phyloP scores from a whole-genome alignment of 2,797 vertebrate species.

The Gephyroberyx darwinii region DNA sequence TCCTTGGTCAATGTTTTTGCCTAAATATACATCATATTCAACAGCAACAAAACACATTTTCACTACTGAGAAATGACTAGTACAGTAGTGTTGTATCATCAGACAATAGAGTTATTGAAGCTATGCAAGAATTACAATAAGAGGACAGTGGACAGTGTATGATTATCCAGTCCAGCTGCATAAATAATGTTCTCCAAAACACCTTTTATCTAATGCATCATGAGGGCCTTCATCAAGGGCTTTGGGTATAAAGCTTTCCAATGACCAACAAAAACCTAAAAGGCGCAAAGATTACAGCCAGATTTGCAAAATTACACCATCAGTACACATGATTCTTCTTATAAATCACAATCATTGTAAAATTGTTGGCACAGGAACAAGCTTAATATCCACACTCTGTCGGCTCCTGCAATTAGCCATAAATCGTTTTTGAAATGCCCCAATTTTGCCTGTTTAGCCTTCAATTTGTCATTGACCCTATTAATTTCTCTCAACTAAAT shows the following conservation, averaged over 20 bases:
- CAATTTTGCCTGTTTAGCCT: neutral
- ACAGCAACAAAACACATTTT: too few species aligned
- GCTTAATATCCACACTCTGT: constrained; percentile 21
- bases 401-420: constrained; percentile 28
- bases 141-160: constrained; percentile 2
- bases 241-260: neutral
- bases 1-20: too few species aligned
- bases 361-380: constrained; percentile 20
- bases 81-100: neutral
- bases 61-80: too few species aligned
- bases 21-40: too few species aligned
- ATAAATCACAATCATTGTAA: constrained; percentile 16
- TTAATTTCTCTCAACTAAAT: constrained; percentile 10
- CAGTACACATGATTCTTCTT: constrained; percentile 16
- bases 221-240: constrained; percentile 5
- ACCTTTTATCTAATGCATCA: neutral
- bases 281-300: neutral
- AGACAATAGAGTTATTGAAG: constrained; percentile 21
- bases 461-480: neutral
- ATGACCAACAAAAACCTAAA: constrained; percentile 1
- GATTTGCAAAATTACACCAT: constrained; percentile 24
- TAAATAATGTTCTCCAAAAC: neutral
- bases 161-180: neutral
- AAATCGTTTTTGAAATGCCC: constrained; percentile 26
- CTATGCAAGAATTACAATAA: constrained; percentile 3